These are phyloP conservation scores for Myzus persicae DNA, from an alignment of 1,140 invertebrate genomes.

Conservation along the genomic window DNA sequence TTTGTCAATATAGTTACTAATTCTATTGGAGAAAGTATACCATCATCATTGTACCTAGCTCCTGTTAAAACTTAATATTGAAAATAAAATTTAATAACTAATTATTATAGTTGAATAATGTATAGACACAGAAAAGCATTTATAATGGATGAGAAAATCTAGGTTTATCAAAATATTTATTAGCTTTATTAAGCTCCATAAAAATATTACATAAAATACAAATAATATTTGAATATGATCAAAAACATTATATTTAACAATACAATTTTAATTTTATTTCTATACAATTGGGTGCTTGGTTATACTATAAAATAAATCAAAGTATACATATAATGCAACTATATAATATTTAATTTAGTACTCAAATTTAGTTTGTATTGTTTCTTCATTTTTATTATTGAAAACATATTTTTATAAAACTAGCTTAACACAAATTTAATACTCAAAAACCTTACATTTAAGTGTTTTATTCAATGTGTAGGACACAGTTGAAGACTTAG, in stretches of 20 bases:
- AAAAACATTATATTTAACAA: not conserved
- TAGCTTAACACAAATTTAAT: not conserved
- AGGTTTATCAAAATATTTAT: not conserved
- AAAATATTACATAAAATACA: not conserved
- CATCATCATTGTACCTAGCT: conserved; percentile 73
- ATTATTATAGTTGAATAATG: not conserved
- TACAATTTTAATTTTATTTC: not conserved
- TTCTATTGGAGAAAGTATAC: conserved; percentile 74
- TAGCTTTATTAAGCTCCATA: fast-evolving
- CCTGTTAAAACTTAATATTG: conserved; percentile 76
- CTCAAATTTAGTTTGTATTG: not conserved
- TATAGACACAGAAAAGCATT: too few species aligned
- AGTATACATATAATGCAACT: too few species aligned
- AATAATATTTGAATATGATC: not conserved
- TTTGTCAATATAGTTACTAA: conserved; percentile 78
- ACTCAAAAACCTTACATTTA: conserved; percentile 22
- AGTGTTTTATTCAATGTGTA: conserved; percentile 41
- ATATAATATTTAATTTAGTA: too few species aligned
- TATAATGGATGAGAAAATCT: not conserved
- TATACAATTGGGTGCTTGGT: too few species aligned
- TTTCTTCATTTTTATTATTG: not conserved
- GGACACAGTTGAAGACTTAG: conserved; percentile 45
- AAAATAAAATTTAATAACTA: not conserved
- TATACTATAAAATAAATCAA: too few species aligned
- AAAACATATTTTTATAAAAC: not conserved